These are phyloP conservation scores for Dufourea novaeangliae DNA, from an alignment of 1,140 invertebrate species.

Conservation along the genomic window DNA sequence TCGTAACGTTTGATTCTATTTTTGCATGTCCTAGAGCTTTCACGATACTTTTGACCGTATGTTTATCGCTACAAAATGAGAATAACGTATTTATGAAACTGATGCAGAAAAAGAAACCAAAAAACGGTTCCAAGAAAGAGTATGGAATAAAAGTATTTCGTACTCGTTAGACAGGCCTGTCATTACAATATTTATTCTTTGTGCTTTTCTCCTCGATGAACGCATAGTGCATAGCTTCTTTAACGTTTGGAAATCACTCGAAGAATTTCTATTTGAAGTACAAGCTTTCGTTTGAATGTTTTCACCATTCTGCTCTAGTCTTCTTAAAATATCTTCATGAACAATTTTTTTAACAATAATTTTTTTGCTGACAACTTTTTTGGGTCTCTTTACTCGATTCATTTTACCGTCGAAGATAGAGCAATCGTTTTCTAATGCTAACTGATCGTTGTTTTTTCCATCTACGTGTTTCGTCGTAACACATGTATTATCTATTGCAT, in stretches of 20 bases:
- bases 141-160: conserved; percentile 20
- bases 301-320: conserved; percentile 45
- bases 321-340: conserved; percentile 57
- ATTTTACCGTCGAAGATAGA: not conserved
- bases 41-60: conserved; percentile 69
- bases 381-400: conserved; percentile 49
- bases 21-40: conserved; percentile 69
- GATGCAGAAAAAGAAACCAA: conserved; percentile 12
- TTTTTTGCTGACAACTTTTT: conserved; percentile 73
- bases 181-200: conserved; percentile 69
- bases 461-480: not conserved
- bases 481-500: conserved; percentile 13
- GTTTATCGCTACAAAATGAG: conserved; percentile 70
- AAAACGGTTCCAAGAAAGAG: conserved; percentile 12
- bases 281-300: not conserved
- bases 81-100: conserved; percentile 31
- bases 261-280: conserved; percentile 53
- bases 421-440: conserved; percentile 21
- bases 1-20: conserved; percentile 72
- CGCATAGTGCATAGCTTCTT: conserved; percentile 41
- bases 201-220: conserved; percentile 35
- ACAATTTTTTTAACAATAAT: conserved; percentile 71
- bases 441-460: not conserved
- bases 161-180: conserved; percentile 74
- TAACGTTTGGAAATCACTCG: conserved; percentile 64